Conservation (phyloP, 2,113 vertebrate species). For the Formicarius rufipectus region DNA sequence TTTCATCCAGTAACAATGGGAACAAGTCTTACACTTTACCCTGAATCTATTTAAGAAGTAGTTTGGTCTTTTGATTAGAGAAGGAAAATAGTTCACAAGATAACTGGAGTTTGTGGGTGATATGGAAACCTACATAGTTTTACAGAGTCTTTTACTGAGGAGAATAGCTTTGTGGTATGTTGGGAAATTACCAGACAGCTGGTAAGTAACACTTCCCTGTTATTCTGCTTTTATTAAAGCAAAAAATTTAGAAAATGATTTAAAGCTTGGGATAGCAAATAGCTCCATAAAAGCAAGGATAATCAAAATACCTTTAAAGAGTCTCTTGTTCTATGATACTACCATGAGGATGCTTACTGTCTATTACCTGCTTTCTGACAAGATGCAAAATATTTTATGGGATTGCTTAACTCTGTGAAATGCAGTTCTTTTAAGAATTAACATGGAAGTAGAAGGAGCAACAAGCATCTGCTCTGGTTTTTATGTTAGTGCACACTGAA, state of each 20-base stretch:
- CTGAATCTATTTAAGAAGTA: background rate
- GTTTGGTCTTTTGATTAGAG: background rate
- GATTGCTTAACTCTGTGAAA: background rate
- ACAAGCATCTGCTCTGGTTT: background rate
- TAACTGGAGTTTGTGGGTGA: accelerated
- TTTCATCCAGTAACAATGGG: background rate
- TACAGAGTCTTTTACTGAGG: background rate
- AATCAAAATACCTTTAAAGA: background rate
- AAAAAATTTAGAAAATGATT: background rate
- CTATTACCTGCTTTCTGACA: background rate
- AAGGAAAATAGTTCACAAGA: background rate
- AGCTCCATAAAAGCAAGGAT: background rate
- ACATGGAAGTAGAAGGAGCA: background rate
- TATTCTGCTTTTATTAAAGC: background rate
- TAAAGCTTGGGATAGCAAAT: background rate
- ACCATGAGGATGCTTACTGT: background rate
- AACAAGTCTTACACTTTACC: background rate
- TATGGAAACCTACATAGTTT: background rate
- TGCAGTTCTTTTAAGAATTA: background rate
- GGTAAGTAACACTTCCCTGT: background rate
- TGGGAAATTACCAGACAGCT: background rate
- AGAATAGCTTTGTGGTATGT: background rate
- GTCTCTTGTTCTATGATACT: background rate
- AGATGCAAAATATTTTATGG: background rate
- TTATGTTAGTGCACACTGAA: background rate